Evolutionary conservation across 2,113 vertebrate species (phyloP).

Genomic region (Cephalopterus ornatus): DNA sequence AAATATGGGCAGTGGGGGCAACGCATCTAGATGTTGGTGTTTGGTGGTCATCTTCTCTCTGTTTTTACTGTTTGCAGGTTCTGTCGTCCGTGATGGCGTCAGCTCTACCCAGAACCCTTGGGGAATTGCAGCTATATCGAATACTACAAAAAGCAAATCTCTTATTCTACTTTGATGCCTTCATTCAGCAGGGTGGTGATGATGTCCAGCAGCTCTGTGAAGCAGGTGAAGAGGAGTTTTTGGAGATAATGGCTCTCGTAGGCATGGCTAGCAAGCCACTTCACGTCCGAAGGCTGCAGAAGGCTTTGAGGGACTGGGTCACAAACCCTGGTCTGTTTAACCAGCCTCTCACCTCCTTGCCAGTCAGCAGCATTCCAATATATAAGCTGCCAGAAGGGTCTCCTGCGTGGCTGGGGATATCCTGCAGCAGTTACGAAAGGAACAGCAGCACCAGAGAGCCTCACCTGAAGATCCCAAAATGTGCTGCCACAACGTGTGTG

Average conservation of each 20-base stretch:
- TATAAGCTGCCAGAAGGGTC: constrained; percentile 93
- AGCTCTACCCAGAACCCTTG: constrained; percentile 93
- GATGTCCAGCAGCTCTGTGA: constrained; percentile 98
- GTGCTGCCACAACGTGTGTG: constrained; percentile 79
- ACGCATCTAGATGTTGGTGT: fast-evolving
- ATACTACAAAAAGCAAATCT: constrained; percentile 96
- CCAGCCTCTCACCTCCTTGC: constrained; percentile 93
- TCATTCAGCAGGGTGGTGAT: constrained; percentile 98
- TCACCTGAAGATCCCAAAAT: constrained; percentile 86
- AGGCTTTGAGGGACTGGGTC: constrained; percentile 96
- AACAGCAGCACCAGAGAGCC: constrained; percentile 79
- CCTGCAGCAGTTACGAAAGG: constrained; percentile 77
- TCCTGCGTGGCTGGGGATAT: constrained; percentile 79
- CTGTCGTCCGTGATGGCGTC: constrained; percentile 86
- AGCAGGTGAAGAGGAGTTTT: constrained; percentile 96
- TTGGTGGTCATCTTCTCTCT: background rate
- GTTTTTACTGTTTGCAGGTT: constrained; percentile 49
- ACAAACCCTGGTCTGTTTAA: constrained; percentile 96
- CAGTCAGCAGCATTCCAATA: constrained; percentile 97
- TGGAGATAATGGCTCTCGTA: constrained; percentile 98
- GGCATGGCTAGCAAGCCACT: constrained; percentile 98
- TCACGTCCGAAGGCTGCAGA: constrained; percentile 93
- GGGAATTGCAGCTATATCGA: constrained; percentile 95
- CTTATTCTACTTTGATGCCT: constrained; percentile 96
- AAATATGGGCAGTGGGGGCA: background rate